Percentiles rank a stretch among this genome's conserved stretches.
phyloP scores from a whole-genome alignment of 2,797 vertebrate genomes.

The Luscinia megarhynchos region DNA sequence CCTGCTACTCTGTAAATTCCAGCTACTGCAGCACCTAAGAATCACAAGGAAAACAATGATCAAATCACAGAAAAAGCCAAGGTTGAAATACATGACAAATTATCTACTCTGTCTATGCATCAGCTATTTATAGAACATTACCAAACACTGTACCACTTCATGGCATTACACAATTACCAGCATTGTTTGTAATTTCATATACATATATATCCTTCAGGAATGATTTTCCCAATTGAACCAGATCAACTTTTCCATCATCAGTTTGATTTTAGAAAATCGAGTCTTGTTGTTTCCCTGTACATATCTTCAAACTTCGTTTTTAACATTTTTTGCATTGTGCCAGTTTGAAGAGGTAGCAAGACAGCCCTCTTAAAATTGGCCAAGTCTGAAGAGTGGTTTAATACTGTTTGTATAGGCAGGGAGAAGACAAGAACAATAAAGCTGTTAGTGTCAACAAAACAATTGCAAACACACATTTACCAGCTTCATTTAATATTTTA shows the following conservation, averaged over 20 bases:
- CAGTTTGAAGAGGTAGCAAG: background rate
- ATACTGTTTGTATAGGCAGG: background rate
- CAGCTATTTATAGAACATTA: background rate
- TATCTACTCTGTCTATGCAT: background rate
- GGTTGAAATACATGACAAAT: background rate
- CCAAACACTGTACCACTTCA: background rate
- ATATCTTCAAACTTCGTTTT: background rate
- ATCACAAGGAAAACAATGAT: conserved; percentile 22
- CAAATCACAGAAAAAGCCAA: background rate
- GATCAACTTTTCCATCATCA: background rate
- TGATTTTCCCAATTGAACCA: background rate
- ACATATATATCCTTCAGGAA: background rate
- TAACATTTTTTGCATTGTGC: background rate
- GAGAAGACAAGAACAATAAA: background rate
- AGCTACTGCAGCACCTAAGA: conserved; percentile 91
- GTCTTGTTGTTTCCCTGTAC: background rate
- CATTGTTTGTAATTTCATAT: background rate
- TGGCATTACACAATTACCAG: background rate
- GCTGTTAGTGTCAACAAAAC: background rate
- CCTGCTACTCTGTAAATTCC: conserved; percentile 97
- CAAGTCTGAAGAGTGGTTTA: background rate
- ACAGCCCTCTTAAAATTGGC: background rate
- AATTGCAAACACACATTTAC: background rate
- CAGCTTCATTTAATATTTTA: background rate
- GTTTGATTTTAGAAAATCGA: background rate